Evolutionary conservation across 2,888 invertebrate species (phyloP), one percentile per base, ranked within the genome.

Genomic region (Lithosia quadra): DNA sequence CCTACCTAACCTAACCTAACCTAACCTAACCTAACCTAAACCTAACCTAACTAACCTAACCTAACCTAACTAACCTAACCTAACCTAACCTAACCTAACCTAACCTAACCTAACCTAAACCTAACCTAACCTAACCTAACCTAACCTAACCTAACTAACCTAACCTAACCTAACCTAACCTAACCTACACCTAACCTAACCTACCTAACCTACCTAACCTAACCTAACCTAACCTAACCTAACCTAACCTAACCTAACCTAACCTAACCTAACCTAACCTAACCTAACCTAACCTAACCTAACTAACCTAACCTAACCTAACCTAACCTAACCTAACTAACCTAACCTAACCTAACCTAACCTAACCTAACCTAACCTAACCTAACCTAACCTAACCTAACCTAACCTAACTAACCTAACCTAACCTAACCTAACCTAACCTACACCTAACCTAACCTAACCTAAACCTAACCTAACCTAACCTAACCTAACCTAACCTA

Each of bases 11-110:
- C 71, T 69, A 76, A 73, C 72, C 71, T 71, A 73, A 75, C 73
- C 73, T 70, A 76, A 73, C 76, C 76, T 76, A 76, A 76, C 76
- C 75, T 75, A 75, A 71, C 69, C 69, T 71, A 72, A 75, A n/a
- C 70, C 70, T 68, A 58, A 59, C 55, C 55, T 21, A 59, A 74
- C 74, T 73, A 74, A 75, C 73, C 77, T 76, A 76, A 74, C 77
- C 76, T 75, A 76, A 75, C 76, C 79, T 78, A 74, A 74, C 78
- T 62, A 62, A 65, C 57, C 53, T 69, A 69, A 74, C 74, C 67
- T 68, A 58, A 66, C 57, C 65, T 59, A 58, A 66, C 57, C 65
- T 59, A 58, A 66, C 57, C 65, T 49, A 58, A 66, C 57, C 66
- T 59, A 59, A 66, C 58, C 66, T 59, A 59, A 66, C 58, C 66